A percentile compares a stretch with the other conserved stretches of the same genome.
Conservation (phyloP, 2,113 vertebrate species). For the Cacatua alba region DNA sequence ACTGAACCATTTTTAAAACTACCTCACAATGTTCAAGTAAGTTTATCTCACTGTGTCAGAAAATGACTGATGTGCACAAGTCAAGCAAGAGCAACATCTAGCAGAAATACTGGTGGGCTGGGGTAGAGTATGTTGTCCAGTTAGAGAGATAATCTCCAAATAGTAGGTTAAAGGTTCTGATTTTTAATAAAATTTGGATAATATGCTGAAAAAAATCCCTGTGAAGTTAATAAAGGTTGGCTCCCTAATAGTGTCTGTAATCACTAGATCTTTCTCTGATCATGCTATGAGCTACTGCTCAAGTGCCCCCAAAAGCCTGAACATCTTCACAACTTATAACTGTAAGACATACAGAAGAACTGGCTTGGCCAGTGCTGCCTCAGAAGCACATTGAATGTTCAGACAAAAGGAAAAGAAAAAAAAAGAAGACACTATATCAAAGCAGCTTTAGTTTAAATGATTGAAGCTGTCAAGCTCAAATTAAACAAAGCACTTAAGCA, state of each 20-base stretch:
- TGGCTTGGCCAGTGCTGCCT: background rate
- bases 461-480: background rate
- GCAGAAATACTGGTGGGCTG: background rate
- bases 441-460: background rate
- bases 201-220: background rate
- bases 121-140: background rate
- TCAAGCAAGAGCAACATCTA: background rate
- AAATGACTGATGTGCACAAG: background rate
- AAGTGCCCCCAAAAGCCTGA: background rate
- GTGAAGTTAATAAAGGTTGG: background rate
- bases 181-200: background rate
- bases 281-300: background rate
- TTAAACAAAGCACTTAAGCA: background rate
- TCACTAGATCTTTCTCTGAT: background rate
- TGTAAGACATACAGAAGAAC: background rate
- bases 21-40: background rate
- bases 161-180: background rate
- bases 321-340: background rate
- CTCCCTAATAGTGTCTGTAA: background rate
- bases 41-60: background rate
- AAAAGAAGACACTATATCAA: background rate
- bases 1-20: background rate
- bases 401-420: background rate
- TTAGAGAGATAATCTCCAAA: background rate
- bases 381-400: background rate